These are phyloP conservation scores for Anomalospiza imberbis DNA, from an alignment of 2,797 vertebrate species.

Conservation along the genomic window DNA sequence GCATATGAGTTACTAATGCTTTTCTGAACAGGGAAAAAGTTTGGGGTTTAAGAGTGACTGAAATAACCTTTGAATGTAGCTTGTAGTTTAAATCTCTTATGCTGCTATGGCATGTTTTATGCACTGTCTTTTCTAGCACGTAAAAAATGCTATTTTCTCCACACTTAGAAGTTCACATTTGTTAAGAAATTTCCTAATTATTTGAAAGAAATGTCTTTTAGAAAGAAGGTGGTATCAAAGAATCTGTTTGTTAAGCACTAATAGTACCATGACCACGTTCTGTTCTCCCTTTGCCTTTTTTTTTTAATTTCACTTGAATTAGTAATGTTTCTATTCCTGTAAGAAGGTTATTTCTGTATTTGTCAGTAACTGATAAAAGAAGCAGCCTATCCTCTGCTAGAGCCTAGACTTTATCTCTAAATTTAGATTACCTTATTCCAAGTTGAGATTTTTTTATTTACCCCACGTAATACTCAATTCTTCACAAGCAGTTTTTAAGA, in stretches of 20 bases:
- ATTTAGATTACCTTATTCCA: not conserved
- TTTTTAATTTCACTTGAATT: not conserved
- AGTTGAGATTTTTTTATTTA: not conserved
- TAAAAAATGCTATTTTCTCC: not conserved
- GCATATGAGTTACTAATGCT: constrained; percentile 8
- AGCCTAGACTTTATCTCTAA: not conserved
- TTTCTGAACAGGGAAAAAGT: not conserved
- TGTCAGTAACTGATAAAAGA: not conserved
- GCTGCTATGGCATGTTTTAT: constrained; percentile 52
- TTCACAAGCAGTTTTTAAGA: not conserved
- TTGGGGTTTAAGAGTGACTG: not conserved
- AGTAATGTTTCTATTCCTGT: not conserved
- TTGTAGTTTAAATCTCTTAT: not conserved
- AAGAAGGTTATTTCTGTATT: not conserved
- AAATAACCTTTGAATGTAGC: constrained; percentile 21
- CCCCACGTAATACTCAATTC: not conserved
- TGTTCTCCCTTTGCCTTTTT: rapidly evolving
- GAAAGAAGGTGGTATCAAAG: not conserved
- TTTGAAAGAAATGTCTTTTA: not conserved
- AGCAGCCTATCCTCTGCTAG: not conserved
- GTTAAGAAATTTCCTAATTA: not conserved
- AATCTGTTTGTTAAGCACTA: not conserved
- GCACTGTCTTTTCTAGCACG: not conserved
- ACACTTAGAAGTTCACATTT: not conserved
- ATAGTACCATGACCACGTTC: not conserved